Base-by-base conservation (phyloP, 2,888 invertebrate species). In the Theretra japonica region DNA sequence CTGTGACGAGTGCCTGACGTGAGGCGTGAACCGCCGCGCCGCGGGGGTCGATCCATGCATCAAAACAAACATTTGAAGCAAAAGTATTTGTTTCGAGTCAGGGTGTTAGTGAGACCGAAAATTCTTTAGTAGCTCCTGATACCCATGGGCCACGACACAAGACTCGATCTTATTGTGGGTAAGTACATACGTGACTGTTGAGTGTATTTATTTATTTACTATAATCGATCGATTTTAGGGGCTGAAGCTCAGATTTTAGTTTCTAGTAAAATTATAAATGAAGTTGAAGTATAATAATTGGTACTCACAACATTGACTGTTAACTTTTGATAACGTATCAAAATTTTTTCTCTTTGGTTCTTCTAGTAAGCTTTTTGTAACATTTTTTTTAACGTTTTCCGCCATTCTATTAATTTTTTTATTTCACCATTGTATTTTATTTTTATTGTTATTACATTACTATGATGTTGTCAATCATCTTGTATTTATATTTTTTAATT, bases 251-350 rank as follows among this genome's bases (percentile, higher is more conserved):
- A 19, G 1, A 53, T 15, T 41, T 41, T 41, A 41, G 1, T 11
- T 41, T 41, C 7, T 50, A 17, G 17, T 19, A 53, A n/a, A n/a
- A 53, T 17, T 6, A 6, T n/a, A n/a, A 6, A 53, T 4, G n/a
- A n/a, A 0, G 6, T 53, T 53, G 5, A 50, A 19, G 19, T n/a
- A 0, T 53, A n/a, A 41, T 53, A 6, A 25, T 0, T 48, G 21
- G 21, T 23, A 65, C 62, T 21, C 41, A 48, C 62, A 65, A 21
- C 21, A 65, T 23, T 65, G 33, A 65, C 41, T 65, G 17, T 41
- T 21, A 41, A 17, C 15, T 65, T 65, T 65, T 23, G 21, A 1
- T 53, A 53, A 41, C 15, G 41, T 21, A 48, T 65, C 41, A 21
- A 41, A 65, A 41, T 41, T 15, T 17, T 65, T 65, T 21, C 41